Conservation (phyloP, 1,140 invertebrate genomes). For the Helicoverpa armigera region DNA sequence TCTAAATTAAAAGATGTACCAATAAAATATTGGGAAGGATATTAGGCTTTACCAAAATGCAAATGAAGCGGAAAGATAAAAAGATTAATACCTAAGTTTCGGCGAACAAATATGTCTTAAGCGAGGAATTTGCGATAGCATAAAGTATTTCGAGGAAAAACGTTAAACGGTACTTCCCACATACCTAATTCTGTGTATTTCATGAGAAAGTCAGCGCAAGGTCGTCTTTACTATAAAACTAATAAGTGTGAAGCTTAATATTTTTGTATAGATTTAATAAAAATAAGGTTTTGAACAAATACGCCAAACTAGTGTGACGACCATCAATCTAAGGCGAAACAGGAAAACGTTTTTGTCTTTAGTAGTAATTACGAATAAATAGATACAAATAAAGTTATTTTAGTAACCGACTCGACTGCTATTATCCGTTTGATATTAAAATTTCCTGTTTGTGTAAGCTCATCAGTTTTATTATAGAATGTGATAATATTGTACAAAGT, state of each 20-base stretch:
- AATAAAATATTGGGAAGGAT: no score
- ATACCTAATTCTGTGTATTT: slow-evolving; percentile 15
- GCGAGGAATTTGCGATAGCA: slow-evolving; percentile 6
- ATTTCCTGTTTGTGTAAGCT: slow-evolving; percentile 54
- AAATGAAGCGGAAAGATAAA: background rate
- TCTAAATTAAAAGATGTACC: no score
- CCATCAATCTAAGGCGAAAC: slow-evolving; percentile 1
- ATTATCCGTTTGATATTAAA: slow-evolving; percentile 48
- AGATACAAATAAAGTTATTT: slow-evolving; percentile 38
- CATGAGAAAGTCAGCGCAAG: slow-evolving; percentile 22
- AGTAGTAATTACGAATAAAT: slow-evolving; percentile 29
- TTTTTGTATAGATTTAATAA: no score
- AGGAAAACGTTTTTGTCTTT: slow-evolving; percentile 36
- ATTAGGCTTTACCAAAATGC: no score
- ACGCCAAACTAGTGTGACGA: background rate
- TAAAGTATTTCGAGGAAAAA: slow-evolving; percentile 26
- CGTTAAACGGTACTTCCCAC: slow-evolving; percentile 11
- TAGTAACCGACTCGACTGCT: background rate
- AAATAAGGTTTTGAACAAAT: no score
- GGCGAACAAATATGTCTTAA: background rate
- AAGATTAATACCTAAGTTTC: background rate
- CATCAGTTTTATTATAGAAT: slow-evolving; percentile 24
- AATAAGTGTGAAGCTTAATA: background rate
- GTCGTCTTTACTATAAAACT: background rate
- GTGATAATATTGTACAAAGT: slow-evolving; percentile 15